Conservation (phyloP, 2,113 vertebrate genomes). For the Salvelinus alpinus region DNA sequence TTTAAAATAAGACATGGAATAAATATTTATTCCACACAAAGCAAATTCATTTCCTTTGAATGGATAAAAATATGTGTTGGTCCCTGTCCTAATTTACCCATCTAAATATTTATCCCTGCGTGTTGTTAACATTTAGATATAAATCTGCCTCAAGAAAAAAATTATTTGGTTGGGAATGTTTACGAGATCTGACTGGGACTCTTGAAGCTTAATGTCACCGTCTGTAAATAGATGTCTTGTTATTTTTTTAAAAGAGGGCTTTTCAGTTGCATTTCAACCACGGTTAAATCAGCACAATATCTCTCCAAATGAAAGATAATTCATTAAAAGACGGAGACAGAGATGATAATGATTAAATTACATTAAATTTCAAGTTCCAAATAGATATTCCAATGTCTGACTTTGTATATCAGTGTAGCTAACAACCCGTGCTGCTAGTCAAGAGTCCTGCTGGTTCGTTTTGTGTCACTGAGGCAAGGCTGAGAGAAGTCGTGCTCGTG, state of each 20-base stretch:
- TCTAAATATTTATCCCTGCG: constrained; percentile 71
- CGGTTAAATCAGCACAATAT: constrained; percentile 28
- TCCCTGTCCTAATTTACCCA: constrained; percentile 40
- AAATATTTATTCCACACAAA: constrained; percentile 77
- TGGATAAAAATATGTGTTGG: constrained; percentile 42
- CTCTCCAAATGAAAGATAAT: constrained; percentile 6
- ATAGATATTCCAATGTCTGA: not conserved
- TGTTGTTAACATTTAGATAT: constrained; percentile 64
- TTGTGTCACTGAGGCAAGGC: not conserved
- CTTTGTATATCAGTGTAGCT: not conserved
- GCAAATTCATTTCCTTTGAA: constrained; percentile 60
- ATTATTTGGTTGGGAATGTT: constrained; percentile 71
- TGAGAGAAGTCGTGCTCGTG: not conserved
- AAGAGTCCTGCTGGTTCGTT: not conserved
- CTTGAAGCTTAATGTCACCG: constrained; percentile 57
- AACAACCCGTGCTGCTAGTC: not conserved
- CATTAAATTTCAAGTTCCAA: constrained; percentile 20
- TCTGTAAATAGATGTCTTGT: constrained; percentile 54
- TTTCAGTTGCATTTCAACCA: constrained; percentile 24
- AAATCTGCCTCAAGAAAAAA: constrained; percentile 64
- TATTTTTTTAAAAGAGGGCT: constrained; percentile 41
- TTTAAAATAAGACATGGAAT: constrained; percentile 68
- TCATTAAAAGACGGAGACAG: constrained; percentile 10
- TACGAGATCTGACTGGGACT: constrained; percentile 46
- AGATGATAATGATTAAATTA: constrained; percentile 16